phyloP scores from a whole-genome alignment of 2,888 invertebrate genomes.

The Eupithecia tripunctaria region DNA sequence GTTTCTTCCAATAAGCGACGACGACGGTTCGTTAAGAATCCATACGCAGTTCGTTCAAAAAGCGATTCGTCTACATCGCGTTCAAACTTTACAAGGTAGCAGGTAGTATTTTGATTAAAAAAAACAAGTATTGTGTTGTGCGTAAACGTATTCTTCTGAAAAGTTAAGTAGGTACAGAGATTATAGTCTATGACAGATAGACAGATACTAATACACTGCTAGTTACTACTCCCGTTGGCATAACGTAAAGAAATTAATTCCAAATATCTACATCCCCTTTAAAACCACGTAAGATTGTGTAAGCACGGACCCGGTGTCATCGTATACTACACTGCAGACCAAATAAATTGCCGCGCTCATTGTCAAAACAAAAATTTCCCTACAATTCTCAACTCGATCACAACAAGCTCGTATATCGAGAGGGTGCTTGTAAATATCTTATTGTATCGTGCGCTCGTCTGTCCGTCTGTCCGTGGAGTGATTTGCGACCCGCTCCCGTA shows the following conservation, averaged over 20 bases:
- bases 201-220: too few relatives aligned
- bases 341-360: slow-evolving; percentile 51
- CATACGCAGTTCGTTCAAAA: too few relatives aligned
- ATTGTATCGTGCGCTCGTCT: slow-evolving; percentile 70
- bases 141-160: too few relatives aligned
- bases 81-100: too few relatives aligned
- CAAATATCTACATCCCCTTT: not conserved
- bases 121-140: too few relatives aligned
- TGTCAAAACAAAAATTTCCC: slow-evolving; percentile 63
- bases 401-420: slow-evolving; percentile 48
- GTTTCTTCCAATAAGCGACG: too few relatives aligned
- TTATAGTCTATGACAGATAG: too few relatives aligned
- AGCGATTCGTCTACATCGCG: too few relatives aligned
- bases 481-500: slow-evolving; percentile 75
- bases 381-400: slow-evolving; percentile 50
- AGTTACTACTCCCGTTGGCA: not conserved
- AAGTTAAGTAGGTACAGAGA: too few relatives aligned
- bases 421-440: slow-evolving; percentile 72
- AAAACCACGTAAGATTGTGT: not conserved
- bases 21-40: too few relatives aligned
- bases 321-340: slow-evolving; percentile 30
- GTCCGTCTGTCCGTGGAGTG: slow-evolving; percentile 70
- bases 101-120: too few relatives aligned
- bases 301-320: not conserved
- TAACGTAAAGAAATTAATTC: not conserved